Evolutionary conservation across 2,797 vertebrate genomes (phyloP).

Genomic region (Typhlichthys eigenmanni): DNA sequence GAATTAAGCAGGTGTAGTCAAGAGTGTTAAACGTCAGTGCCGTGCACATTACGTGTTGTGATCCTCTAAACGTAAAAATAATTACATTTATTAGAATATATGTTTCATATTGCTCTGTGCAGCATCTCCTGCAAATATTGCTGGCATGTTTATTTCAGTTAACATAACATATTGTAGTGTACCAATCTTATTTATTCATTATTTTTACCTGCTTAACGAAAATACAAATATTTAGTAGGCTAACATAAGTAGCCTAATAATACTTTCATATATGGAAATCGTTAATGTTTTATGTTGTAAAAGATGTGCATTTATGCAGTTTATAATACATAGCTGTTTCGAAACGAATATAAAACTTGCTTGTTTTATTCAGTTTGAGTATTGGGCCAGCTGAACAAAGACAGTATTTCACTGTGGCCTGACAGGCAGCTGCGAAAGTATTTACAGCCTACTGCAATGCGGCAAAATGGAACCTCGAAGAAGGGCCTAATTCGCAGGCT

Average conservation of each 20-base stretch:
- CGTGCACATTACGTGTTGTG: too few species aligned
- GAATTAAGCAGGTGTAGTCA: too few species aligned
- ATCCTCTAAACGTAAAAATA: too few species aligned
- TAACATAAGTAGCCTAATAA: too few species aligned
- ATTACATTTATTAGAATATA: too few species aligned
- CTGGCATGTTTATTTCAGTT: not conserved
- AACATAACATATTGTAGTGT: not conserved
- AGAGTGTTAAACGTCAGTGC: too few species aligned
- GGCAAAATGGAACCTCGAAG: conserved; percentile 81
- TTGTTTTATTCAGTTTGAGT: conserved; percentile 78
- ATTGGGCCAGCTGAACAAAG: conserved; percentile 89
- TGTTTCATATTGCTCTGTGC: too few species aligned
- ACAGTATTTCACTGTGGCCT: conserved; percentile 95
- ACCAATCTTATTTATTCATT: too few species aligned
- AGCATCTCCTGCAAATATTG: too few species aligned
- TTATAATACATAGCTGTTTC: conserved; percentile 9
- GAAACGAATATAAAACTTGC: conserved; percentile 25
- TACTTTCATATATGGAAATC: too few species aligned
- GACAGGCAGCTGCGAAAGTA: conserved; percentile 99
- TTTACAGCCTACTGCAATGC: conserved; percentile 98
- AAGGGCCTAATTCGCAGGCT: conserved; percentile 61
- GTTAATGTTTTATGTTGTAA: not conserved
- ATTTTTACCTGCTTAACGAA: too few species aligned
- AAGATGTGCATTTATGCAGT: not conserved
- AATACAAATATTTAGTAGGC: too few species aligned